Evolutionary conservation across 2,888 invertebrate species (phyloP).

Genomic region (Sphecodes monilicornis): DNA sequence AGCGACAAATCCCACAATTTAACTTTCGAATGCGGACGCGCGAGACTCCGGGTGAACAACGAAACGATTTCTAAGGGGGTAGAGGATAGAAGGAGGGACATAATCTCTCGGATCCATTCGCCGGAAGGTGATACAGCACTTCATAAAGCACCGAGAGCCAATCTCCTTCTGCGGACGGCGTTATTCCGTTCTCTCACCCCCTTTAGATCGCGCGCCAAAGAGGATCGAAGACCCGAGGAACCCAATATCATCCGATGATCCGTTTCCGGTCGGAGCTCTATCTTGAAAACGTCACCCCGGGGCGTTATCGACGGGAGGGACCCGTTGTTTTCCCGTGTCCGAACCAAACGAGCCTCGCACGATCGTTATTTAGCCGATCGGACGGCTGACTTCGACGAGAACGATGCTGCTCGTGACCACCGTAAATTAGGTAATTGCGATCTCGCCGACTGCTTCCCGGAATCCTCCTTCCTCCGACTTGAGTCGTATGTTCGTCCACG

Average conservation of each 20-base stretch:
- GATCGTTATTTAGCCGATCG: slow-evolving; percentile 52
- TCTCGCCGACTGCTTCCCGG: background rate
- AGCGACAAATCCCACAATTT: slow-evolving; percentile 40
- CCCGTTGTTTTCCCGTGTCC: background rate
- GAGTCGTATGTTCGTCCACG: background rate
- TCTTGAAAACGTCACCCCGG: slow-evolving; percentile 8
- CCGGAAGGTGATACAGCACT: slow-evolving; percentile 25
- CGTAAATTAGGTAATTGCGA: background rate
- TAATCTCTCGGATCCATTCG: slow-evolving; percentile 28
- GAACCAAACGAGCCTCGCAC: slow-evolving; percentile 40
- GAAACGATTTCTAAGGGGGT: background rate
- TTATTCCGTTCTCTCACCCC: background rate
- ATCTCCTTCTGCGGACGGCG: slow-evolving; percentile 15
- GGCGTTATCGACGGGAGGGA: slow-evolving; percentile 16
- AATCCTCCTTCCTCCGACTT: background rate
- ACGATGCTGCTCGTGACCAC: background rate
- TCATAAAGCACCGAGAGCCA: slow-evolving; percentile 39
- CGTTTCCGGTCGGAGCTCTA: slow-evolving; percentile 5
- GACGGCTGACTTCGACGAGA: background rate
- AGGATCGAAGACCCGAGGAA: slow-evolving; percentile 4
- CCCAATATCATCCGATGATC: slow-evolving; percentile 20
- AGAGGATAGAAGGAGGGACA: no score
- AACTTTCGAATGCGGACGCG: slow-evolving; percentile 26
- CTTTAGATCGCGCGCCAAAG: background rate
- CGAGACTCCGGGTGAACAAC: background rate